Base-by-base conservation (phyloP, 2,888 invertebrate genomes). In the Druceiella hillmani region DNA sequence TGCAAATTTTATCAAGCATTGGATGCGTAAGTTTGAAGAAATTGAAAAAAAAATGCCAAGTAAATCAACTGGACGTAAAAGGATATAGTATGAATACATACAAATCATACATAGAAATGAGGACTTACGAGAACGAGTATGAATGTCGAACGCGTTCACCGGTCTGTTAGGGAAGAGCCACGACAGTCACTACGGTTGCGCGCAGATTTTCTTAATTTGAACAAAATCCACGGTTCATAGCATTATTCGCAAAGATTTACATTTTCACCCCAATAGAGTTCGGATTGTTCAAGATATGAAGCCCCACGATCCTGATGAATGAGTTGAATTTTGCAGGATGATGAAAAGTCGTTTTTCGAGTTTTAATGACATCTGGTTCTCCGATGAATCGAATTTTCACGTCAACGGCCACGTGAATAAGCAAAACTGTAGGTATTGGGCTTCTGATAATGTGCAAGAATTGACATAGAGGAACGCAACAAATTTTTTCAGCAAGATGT, bases 21-120 rank as follows among this genome's bases (percentile, higher is more conserved):
- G 43, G 48, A 44, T 49, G 41, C 27, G 45, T 36, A 51, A 47
- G 47, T 51, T 51, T 50, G 46, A 49, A 49, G 37, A 50, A 48
- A 36, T 34, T 36, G 36, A 48, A 38, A 48, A 45, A 28, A 52
- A 47, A 48, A 47, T 47, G 45, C 47, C 29, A 34, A 45, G 40
- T 46, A 45, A 40, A 44, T 44, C 38, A 46, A 44, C 46, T 48
- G 42, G 39, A 48, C 47, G 41, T 50, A n/a, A n/a, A n/a, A n/a
- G n/a, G n/a, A n/a, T n/a, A n/a, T n/a, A n/a, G n/a, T n/a, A n/a
- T n/a, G n/a, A n/a, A n/a, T n/a, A n/a, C n/a, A n/a, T n/a, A n/a
- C n/a, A n/a, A n/a, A n/a, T n/a, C n/a, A n/a, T n/a, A n/a, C n/a
- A n/a, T n/a, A n/a, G n/a, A n/a, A n/a, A n/a, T n/a, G n/a, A n/a